Base-by-base conservation (phyloP, 2,113 vertebrate genomes). In the Clarias batrachus region DNA sequence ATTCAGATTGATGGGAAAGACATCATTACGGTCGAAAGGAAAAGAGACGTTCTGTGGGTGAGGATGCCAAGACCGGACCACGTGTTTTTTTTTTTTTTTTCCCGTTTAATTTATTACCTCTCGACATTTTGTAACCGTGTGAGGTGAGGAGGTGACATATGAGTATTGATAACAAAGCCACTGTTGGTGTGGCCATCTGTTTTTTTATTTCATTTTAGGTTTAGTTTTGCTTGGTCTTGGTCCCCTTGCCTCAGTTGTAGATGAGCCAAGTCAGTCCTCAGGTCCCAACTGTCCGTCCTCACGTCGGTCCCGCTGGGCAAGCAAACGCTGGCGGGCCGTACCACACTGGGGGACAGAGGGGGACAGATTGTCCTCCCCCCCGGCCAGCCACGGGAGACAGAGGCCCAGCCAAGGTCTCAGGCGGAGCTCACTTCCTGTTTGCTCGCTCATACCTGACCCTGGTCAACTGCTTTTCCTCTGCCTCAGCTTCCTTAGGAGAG, bases 301-400 rank as follows among this genome's bases (percentile, higher is more conserved):
- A 77, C 30, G 56, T 84, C 48, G 70, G 86, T 87, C 90, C 91
- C 92, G 90, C 91, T 88, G 60, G 91, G 92, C 94, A 92, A 93
- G 93, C 91, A 90, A 92, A 93, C 27, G 80, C 81, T 83, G 85
- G 81, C 68, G 41, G 78, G 54, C 41, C 63, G 74, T 68, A 82
- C 88, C 90, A 91, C 89, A 92, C 91, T 94, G 94, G 88, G 94
- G 94, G 94, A 95, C 95, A 95, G 94, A 95, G 94, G 89, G 94
- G 94, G 94, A 95, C 95, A 95, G 94, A 95, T 94, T 95, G 94
- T 89, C 93, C 82, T 94, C 91, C 92, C 93, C 90, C 78, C 94
- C 85, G 92, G 93, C 90, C 60, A 91, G 92, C 91, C 91, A 91
- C 93, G 87, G 93, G 94, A 93, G 90, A 90, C 90, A 81, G 85